These are phyloP conservation scores for Myotis pilosus DNA, from an alignment of 2,797 vertebrate species.

Conservation along the genomic window DNA sequence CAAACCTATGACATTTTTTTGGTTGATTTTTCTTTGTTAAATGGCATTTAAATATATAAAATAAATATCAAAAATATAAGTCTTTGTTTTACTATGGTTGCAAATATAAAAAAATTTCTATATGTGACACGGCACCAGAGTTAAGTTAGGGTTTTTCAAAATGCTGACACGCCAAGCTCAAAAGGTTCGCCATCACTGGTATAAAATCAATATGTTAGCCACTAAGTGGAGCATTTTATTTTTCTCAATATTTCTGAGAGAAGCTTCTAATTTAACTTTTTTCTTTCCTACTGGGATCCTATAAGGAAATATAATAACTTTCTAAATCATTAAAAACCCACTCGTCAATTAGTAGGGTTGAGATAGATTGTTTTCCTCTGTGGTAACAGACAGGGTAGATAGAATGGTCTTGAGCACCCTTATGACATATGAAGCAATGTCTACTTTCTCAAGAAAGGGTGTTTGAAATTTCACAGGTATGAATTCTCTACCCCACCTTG, in stretches of 20 bases:
- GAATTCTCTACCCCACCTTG: background rate
- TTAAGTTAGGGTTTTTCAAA: too few species aligned
- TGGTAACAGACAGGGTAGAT: background rate
- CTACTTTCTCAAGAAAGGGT: background rate
- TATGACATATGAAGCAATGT: background rate
- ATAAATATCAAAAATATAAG: too few species aligned
- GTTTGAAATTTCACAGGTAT: slow-evolving; percentile 13
- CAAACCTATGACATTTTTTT: too few species aligned
- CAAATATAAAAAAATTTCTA: too few species aligned
- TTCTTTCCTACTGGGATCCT: slow-evolving; percentile 4
- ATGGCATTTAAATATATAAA: too few species aligned
- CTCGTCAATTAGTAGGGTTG: slow-evolving; percentile 41
- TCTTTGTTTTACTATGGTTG: too few species aligned
- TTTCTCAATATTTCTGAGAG: slow-evolving; percentile 46
- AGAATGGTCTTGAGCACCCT: background rate
- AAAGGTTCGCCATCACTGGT: background rate
- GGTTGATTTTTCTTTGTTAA: too few species aligned
- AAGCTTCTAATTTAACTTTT: slow-evolving; percentile 33
- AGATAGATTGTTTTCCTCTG: slow-evolving; percentile 30
- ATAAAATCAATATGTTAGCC: slow-evolving; percentile 59
- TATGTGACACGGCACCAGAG: too few species aligned
- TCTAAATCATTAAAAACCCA: slow-evolving; percentile 48
- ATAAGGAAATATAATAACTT: slow-evolving; percentile 49
- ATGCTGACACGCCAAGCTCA: too few species aligned
- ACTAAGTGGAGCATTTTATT: slow-evolving; percentile 29